These are phyloP conservation scores for Chalcosyrphus nemorum DNA, from an alignment of 2,888 invertebrate genomes.

Conservation along the genomic window DNA sequence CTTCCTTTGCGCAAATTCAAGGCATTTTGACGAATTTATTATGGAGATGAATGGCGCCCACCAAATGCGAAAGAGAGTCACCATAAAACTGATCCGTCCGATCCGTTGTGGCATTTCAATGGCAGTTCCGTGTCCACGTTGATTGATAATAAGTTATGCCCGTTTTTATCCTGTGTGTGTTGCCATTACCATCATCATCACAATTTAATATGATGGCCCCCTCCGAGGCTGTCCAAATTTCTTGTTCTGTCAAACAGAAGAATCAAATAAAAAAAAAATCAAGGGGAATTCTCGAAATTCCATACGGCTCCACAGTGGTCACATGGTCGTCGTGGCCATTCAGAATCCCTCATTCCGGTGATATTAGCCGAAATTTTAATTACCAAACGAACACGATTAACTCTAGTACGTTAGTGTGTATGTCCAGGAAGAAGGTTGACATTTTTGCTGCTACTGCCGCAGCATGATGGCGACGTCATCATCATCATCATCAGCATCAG, in stretches of 20 bases:
- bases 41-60: conserved; percentile 81
- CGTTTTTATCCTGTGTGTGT: conserved; percentile 56
- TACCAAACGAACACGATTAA: conserved; percentile 75
- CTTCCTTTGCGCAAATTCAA: conserved; percentile 7
- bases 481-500: conserved; percentile 43
- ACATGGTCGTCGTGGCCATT: conserved; percentile 57
- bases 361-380: conserved; percentile 82
- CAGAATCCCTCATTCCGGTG: conserved; percentile 70
- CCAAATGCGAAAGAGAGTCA: conserved; percentile 74
- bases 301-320: conserved; percentile 65
- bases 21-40: conserved; percentile 79
- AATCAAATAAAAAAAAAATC: conserved; percentile 12
- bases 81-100: conserved; percentile 61
- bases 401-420: conserved; percentile 7
- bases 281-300: conserved; percentile 63
- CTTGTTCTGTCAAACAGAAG: not conserved
- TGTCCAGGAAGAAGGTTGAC: conserved; percentile 53
- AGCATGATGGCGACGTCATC: conserved; percentile 50
- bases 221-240: conserved; percentile 37
- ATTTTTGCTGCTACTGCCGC: conserved; percentile 47
- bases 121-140: conserved; percentile 68
- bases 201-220: conserved; percentile 73
- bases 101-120: conserved; percentile 66
- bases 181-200: conserved; percentile 49
- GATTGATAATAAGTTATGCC: conserved; percentile 80